Percentiles rank a stretch among this genome's conserved stretches.
These are phyloP conservation scores for Ptyas mucosa DNA, from an alignment of 2,113 vertebrate genomes.

Conservation along the genomic window DNA sequence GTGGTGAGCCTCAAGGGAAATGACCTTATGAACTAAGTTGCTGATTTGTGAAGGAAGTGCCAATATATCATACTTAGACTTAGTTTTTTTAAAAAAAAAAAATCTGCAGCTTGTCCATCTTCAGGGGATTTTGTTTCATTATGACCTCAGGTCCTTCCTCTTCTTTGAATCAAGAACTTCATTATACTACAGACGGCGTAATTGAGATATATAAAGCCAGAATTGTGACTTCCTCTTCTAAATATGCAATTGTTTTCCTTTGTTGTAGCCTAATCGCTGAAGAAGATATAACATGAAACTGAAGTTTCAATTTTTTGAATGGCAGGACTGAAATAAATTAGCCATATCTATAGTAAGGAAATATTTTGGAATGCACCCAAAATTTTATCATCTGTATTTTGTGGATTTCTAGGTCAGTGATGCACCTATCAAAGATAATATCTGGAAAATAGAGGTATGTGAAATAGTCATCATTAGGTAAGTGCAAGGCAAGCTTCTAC, in stretches of 20 bases:
- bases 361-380: neutral
- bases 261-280: neutral
- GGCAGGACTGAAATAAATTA: neutral
- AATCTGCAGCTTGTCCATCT: neutral
- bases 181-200: neutral
- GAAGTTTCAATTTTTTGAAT: neutral
- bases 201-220: neutral
- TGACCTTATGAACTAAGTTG: neutral
- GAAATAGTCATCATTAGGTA: conserved; percentile 30
- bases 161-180: conserved; percentile 16
- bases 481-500: neutral
- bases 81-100: neutral
- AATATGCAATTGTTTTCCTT: neutral
- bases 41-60: neutral
- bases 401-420: neutral
- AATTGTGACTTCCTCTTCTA: conserved; percentile 7
- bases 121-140: conserved; percentile 14
- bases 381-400: neutral
- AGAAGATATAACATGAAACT: neutral
- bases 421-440: neutral
- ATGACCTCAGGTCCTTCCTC: neutral
- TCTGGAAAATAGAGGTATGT: neutral
- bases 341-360: neutral
- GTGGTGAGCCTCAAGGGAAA: neutral
- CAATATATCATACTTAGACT: neutral